Percentiles rank a stretch among this genome's conserved stretches.
Evolutionary conservation across 2,888 invertebrate species (phyloP).

Genomic region (Drosophila mercatorum): DNA sequence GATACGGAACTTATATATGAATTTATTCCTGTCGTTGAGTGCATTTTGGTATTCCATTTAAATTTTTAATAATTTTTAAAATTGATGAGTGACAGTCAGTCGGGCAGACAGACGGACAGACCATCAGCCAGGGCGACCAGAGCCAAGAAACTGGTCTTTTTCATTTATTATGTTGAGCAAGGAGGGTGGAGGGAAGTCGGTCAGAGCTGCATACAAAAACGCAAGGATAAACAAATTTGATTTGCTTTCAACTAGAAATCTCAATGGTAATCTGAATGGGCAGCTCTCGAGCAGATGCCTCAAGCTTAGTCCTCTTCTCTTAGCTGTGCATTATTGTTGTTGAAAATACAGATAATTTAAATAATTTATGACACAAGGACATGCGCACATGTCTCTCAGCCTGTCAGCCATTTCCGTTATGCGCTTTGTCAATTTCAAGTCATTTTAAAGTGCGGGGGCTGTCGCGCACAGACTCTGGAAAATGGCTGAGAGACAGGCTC

Average conservation of each 20-base stretch:
- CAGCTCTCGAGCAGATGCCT: slow-evolving; percentile 14
- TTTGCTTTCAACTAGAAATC: slow-evolving; percentile 28
- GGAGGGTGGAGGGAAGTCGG: background rate
- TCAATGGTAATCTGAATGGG: slow-evolving; percentile 32
- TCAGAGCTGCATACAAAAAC: slow-evolving; percentile 18
- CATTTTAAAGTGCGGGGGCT: slow-evolving; percentile 2
- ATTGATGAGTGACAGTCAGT: slow-evolving; percentile 73
- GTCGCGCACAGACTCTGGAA: slow-evolving; percentile 44
- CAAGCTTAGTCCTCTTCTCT: slow-evolving; percentile 17
- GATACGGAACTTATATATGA: slow-evolving; percentile 16
- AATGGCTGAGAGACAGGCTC: slow-evolving; percentile 24
- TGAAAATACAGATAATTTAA: slow-evolving; percentile 54
- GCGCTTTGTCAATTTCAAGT: slow-evolving; percentile 56
- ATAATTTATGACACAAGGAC: slow-evolving; percentile 55
- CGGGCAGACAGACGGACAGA: background rate
- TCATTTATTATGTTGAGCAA: slow-evolving; percentile 63
- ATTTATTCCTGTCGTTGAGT: slow-evolving; percentile 56
- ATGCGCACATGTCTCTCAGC: slow-evolving; percentile 27
- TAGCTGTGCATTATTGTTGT: slow-evolving; percentile 21
- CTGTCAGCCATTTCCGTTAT: slow-evolving; percentile 35
- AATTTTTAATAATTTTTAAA: slow-evolving; percentile 81
- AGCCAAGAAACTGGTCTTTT: slow-evolving; percentile 35
- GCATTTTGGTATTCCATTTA: slow-evolving; percentile 78
- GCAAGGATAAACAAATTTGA: slow-evolving; percentile 29
- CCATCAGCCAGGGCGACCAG: no score